Evolutionary conservation across 2,888 invertebrate genomes (phyloP), one percentile per base, ranked within the genome.

Genomic region (Labia minor): DNA sequence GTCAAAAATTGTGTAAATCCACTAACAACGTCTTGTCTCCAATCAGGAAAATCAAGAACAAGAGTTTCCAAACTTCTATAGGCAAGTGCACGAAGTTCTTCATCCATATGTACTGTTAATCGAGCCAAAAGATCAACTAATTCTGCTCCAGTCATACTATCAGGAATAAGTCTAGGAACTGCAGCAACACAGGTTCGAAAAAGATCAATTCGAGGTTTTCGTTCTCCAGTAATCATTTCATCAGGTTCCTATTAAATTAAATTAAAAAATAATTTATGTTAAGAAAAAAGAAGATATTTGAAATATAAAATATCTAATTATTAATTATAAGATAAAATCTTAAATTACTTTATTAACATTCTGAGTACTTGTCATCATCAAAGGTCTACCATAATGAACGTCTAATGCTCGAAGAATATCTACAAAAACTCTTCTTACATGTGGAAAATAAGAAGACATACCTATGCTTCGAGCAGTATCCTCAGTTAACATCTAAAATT

Each of bases 101-200:
- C 99, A 74, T 99, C 99, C 88, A 98, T 92, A 76, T 99, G 99
- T 0, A 98, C 92, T 21, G 97, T 98, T 63, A 99, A 83, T 3
- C 98, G 84, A 49, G 94, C 89, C 1, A 99, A 81, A 71, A 99
- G 81, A 74, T 99, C 99, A 1, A 99, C 93, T 67, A 99, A 81
- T 77, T 99, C 98, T 33, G 89, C 86, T 11, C 92, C 87, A 16
- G 90, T 91, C 94, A 98, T 97, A 11, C 95, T 97, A 75, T 99
- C 98, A 0, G 98, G 99, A 72, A 99, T 93, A 20, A 99, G 81
- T 69, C 98, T 86, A 0, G 98, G 99, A 73, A 99, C 95, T 3
- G 99, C 97, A 8, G 99, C 98, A 16, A 99, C 93, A 75, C 99
- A 99, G 0, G 98, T 99, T 62, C 98, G 85, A 77, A 99, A 98